Evolutionary conservation across 2,888 invertebrate species (phyloP).

Genomic region (Troglohyphantes excavatus): DNA sequence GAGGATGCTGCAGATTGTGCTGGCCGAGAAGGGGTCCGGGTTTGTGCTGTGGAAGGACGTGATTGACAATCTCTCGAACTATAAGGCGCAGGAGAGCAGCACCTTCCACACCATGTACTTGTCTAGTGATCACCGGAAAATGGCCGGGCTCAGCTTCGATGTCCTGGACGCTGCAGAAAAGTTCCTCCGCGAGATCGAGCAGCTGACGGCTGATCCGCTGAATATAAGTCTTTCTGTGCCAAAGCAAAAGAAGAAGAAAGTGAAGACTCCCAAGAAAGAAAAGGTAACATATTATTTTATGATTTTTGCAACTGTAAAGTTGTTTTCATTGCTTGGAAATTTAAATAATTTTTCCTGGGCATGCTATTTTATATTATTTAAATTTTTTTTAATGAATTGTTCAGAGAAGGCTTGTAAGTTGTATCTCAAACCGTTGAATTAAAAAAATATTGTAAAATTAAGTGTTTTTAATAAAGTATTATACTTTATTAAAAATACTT

Average conservation of each 20-base stretch:
- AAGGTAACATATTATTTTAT: too few species aligned
- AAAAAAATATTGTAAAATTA: too few species aligned
- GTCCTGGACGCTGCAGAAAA: constrained; percentile 88
- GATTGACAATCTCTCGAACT: constrained; percentile 90
- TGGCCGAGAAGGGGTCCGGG: constrained; percentile 91
- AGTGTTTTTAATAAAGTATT: too few species aligned
- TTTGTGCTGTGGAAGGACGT: constrained; percentile 92
- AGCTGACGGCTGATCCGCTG: constrained; percentile 89
- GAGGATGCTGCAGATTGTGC: constrained; percentile 87
- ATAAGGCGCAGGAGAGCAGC: constrained; percentile 86
- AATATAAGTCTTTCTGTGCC: constrained; percentile 89
- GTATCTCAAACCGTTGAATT: too few species aligned
- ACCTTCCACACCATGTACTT: constrained; percentile 91
- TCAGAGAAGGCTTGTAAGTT: too few species aligned
- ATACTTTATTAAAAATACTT: too few species aligned
- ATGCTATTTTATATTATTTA: too few species aligned
- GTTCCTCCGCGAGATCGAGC: constrained; percentile 88
- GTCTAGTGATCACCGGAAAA: constrained; percentile 89
- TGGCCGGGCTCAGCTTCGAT: constrained; percentile 91
- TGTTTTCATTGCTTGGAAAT: too few species aligned
- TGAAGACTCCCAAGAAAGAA: constrained; percentile 81
- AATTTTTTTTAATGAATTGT: too few species aligned
- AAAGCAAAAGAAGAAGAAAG: constrained; percentile 83
- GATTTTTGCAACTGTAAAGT: too few species aligned
- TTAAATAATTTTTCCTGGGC: too few species aligned